Conservation (phyloP, 2,113 vertebrate genomes). For the Rhynchomys soricoides region DNA sequence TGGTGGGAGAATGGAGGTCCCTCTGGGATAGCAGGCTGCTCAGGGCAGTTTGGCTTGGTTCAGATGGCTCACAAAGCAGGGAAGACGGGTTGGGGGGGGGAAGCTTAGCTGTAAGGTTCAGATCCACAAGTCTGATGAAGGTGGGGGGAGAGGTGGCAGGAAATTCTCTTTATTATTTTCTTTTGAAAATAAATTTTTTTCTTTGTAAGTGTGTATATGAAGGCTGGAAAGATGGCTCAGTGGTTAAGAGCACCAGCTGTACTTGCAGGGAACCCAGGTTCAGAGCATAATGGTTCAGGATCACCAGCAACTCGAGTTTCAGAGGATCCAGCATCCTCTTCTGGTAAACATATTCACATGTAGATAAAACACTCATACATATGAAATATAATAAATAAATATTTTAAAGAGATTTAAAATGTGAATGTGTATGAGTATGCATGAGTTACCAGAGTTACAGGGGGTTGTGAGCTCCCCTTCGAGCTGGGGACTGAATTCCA, state of each 20-base stretch:
- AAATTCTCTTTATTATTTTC: too few relatives aligned
- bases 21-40: too few relatives aligned
- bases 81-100: too few relatives aligned
- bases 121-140: too few relatives aligned
- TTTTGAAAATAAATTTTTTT: too few relatives aligned
- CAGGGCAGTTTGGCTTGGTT: too few relatives aligned
- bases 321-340: not conserved
- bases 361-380: not conserved
- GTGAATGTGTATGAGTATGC: not conserved
- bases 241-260: not conserved
- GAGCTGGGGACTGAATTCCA: not conserved
- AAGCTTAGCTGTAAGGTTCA: too few relatives aligned
- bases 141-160: too few relatives aligned
- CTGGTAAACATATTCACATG: not conserved
- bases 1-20: too few relatives aligned
- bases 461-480: not conserved
- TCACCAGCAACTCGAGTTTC: not conserved
- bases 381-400: not conserved
- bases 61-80: too few relatives aligned
- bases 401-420: not conserved
- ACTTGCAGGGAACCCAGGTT: not conserved
- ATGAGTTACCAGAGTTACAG: not conserved
- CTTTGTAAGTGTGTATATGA: not conserved
- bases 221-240: not conserved
- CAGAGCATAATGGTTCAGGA: not conserved